These are phyloP conservation scores for Collichthys lucidus DNA, from an alignment of 2,113 vertebrate genomes.

Conservation along the genomic window DNA sequence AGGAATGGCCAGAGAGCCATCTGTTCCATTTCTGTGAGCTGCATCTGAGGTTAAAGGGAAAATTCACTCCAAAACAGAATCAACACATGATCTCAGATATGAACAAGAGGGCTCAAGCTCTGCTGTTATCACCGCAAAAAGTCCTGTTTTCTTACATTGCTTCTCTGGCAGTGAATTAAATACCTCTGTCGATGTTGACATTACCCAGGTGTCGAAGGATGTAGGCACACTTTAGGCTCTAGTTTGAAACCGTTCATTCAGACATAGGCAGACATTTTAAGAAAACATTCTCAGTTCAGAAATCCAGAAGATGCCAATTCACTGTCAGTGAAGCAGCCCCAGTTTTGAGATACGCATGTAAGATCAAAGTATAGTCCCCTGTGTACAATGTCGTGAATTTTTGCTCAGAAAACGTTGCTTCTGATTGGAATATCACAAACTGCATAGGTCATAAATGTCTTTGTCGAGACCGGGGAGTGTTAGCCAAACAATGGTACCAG, in stretches of 20 bases:
- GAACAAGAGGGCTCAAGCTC: neutral
- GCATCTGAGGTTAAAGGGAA: slow-evolving; percentile 55
- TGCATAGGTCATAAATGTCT: slow-evolving; percentile 53
- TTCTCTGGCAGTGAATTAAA: slow-evolving; percentile 33
- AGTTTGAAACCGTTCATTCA: slow-evolving; percentile 29
- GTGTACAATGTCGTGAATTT: slow-evolving; percentile 26
- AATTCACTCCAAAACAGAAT: slow-evolving; percentile 40
- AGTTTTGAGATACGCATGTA: slow-evolving; percentile 6
- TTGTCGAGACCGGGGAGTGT: slow-evolving; percentile 29
- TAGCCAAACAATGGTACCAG: slow-evolving; percentile 16
- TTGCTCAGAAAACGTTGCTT: slow-evolving; percentile 18
- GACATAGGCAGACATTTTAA: slow-evolving; percentile 25
- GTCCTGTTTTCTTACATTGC: slow-evolving; percentile 9
- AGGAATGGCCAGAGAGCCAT: slow-evolving; percentile 42
- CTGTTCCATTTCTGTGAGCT: slow-evolving; percentile 30
- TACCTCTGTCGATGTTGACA: neutral
- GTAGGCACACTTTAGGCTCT: slow-evolving; percentile 34
- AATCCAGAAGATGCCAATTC: slow-evolving; percentile 16
- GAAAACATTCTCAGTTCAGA: slow-evolving; percentile 24
- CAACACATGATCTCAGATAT: neutral
- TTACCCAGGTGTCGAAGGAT: neutral
- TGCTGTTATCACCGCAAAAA: neutral
- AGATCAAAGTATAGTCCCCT: slow-evolving; percentile 4
- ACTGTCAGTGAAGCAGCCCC: slow-evolving; percentile 36
- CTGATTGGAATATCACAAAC: slow-evolving; percentile 46